phyloP scores from a whole-genome alignment of 2,113 vertebrate species.

The Herpetotheres cachinnans region DNA sequence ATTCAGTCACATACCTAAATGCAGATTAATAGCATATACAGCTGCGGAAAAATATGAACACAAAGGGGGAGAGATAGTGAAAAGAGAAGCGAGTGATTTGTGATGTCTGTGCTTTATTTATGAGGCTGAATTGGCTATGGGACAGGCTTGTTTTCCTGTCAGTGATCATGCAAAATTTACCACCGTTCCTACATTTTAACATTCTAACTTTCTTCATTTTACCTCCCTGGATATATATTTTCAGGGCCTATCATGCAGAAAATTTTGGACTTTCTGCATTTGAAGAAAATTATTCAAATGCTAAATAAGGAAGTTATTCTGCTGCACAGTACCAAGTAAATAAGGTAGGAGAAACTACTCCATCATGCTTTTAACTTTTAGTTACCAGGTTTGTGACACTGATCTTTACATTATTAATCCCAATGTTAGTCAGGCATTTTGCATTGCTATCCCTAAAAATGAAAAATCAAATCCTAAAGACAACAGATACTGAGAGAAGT shows the following conservation, averaged over 20 bases:
- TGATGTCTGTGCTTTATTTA: background rate
- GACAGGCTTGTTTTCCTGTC: background rate
- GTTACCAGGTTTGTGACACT: background rate
- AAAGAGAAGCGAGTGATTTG: background rate
- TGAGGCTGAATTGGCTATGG: background rate
- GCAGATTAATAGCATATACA: slow-evolving; percentile 15
- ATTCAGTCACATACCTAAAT: background rate
- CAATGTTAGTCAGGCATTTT: background rate
- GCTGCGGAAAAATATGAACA: background rate
- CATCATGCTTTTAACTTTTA: background rate
- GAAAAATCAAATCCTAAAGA: background rate
- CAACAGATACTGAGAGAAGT: background rate
- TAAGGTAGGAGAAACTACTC: background rate
- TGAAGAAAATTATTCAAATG: background rate
- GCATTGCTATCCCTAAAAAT: background rate
- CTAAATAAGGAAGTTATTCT: background rate
- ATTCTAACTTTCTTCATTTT: background rate
- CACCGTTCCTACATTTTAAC: background rate
- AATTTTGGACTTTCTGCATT: background rate
- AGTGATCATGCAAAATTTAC: background rate
- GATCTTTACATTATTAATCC: background rate
- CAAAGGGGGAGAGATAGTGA: background rate
- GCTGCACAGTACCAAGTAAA: background rate
- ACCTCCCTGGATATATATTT: background rate
- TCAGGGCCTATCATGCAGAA: background rate